Evolutionary conservation across 1,140 invertebrate species (phyloP).

Genomic region (Prorops nasuta): DNA sequence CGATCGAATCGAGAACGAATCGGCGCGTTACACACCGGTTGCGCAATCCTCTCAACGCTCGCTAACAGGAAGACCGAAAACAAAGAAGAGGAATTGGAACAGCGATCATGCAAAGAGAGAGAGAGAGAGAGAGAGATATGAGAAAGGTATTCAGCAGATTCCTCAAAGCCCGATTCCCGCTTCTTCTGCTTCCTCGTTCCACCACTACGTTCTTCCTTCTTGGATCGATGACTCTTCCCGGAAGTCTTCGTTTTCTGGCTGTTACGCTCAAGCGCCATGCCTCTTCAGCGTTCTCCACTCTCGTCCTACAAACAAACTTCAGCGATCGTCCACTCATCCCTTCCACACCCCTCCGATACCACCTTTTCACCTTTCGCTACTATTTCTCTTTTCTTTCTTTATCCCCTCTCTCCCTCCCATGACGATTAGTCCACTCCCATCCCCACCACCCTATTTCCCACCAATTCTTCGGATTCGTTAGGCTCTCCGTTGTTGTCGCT

Average conservation of each 20-base stretch:
- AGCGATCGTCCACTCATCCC: too few species aligned
- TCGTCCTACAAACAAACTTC: conserved; percentile 28
- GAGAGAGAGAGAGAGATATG: too few species aligned
- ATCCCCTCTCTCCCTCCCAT: conserved; percentile 1
- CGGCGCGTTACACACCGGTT: conserved; percentile 2
- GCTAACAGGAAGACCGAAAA: not conserved
- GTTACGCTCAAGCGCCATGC: conserved; percentile 18
- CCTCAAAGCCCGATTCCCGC: conserved; percentile 1
- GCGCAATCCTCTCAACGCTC: not conserved
- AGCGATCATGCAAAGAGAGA: too few species aligned
- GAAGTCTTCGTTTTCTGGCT: conserved; percentile 32
- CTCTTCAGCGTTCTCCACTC: conserved; percentile 25
- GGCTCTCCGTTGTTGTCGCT: conserved; percentile 10
- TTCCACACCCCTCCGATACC: too few species aligned
- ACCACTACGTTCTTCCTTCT: conserved; percentile 27
- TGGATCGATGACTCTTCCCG: conserved; percentile 44
- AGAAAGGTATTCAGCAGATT: too few species aligned
- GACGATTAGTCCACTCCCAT: conserved; percentile 10
- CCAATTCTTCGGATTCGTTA: conserved; percentile 14
- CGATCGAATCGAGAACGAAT: not conserved
- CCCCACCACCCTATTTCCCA: conserved; percentile 4
- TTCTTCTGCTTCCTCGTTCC: conserved; percentile 8
- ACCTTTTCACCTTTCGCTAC: conserved; percentile 8
- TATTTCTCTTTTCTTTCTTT: conserved; percentile 7
- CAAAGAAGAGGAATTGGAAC: too few species aligned